Conservation (phyloP, 2,888 invertebrate genomes). For the Branchellion lobata region DNA sequence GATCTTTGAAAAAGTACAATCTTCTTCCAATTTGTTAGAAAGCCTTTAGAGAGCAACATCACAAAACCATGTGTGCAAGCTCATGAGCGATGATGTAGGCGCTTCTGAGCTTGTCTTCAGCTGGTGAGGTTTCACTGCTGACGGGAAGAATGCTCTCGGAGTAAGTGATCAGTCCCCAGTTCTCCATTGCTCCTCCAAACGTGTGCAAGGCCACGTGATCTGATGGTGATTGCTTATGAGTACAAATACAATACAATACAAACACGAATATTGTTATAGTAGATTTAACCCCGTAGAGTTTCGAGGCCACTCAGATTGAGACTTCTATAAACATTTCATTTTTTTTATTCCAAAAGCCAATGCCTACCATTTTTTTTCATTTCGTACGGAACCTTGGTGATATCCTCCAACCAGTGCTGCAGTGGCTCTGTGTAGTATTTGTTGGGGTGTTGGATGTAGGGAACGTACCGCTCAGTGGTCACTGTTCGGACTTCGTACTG, state of each 20-base stretch:
- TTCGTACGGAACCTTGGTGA: constrained; percentile 4
- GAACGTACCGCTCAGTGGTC: background rate
- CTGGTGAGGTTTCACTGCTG: constrained; percentile 15
- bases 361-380: constrained; percentile 30
- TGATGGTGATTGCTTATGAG: constrained; percentile 1
- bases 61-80: constrained; percentile 47
- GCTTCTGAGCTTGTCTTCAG: background rate
- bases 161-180: constrained; percentile 49
- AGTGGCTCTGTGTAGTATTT: constrained; percentile 10
- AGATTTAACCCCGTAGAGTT: too few species aligned
- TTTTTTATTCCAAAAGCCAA: background rate
- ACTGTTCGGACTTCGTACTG: constrained; percentile 24
- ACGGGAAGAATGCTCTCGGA: constrained; percentile 28
- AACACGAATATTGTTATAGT: background rate
- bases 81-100: constrained; percentile 45
- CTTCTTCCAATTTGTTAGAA: too few species aligned
- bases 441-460: constrained; percentile 23
- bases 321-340: too few species aligned
- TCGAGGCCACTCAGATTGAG: too few species aligned
- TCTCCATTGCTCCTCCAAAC: constrained; percentile 49
- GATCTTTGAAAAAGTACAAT: too few species aligned
- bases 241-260: background rate
- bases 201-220: constrained; percentile 47
- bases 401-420: constrained; percentile 15
- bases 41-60: too few species aligned